Evolutionary conservation across 1,140 invertebrate genomes (phyloP), one percentile per base, ranked within the genome.

Genomic region (Lasioglossum baleicum): DNA sequence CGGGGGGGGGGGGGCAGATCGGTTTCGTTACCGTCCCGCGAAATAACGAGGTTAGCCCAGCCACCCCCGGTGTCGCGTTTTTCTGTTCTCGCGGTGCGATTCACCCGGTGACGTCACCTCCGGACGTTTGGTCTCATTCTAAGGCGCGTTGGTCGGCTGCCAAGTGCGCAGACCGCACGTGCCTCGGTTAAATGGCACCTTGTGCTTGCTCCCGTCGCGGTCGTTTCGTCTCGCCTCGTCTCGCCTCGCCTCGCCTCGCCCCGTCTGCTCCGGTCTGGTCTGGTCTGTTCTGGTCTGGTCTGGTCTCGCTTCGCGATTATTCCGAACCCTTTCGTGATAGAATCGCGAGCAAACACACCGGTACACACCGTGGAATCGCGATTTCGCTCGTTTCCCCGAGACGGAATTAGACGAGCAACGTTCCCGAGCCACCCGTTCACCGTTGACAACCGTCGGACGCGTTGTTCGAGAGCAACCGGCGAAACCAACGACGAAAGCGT

Each of bases 131-230:
- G 22, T 81, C 85, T 83, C 63, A 66, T 73, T 85, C 78, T 69
- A 71, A 81, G 31, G 65, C 74, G 82, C 82, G 15, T 84, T 90
- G 89, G 88, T 81, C 61, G 58, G 70, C 80, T 90, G 89, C 89
- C 89, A 90, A 90, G 82, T 89, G 87, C 89, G 89, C 80, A 88
- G 68, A 86, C 82, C 83, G 81, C 88, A 83, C 70, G 81, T 84
- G 88, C 81, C 82, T 71, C 75, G 81, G 70, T 77, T 87, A 83
- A 88, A 88, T 84, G 79, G 80, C 76, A 73, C n/a, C 67, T 63
- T 75, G 69, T 53, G 72, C 75, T 40, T 76, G 64, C 77, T 56
- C 66, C 2, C 31, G 15, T 20, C 31, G 17, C 44, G 44, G 44
- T 48, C 44, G 44, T 48, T 11, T 48, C 44, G 44, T 48, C 44